A percentile compares a stretch with the other conserved stretches of the same genome.
These are phyloP conservation scores for Idaea straminata DNA, from an alignment of 2,888 invertebrate genomes.

Conservation along the genomic window DNA sequence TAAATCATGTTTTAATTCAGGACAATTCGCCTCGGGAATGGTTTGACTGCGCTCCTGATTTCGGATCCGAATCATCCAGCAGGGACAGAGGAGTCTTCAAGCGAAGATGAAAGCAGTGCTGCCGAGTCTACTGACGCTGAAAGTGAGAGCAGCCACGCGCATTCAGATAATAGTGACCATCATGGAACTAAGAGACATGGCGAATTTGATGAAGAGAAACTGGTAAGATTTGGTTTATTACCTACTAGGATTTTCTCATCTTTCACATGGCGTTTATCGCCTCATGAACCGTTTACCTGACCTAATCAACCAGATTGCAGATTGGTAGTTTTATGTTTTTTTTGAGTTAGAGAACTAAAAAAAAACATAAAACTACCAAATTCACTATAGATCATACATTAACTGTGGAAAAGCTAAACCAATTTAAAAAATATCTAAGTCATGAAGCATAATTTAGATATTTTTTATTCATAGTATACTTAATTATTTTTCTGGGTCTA, in stretches of 20 bases:
- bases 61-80: constrained; percentile 78
- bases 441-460: no score
- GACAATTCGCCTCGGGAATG: constrained; percentile 80
- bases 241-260: not conserved
- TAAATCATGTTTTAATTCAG: constrained; percentile 21
- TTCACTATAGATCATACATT: no score
- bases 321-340: no score
- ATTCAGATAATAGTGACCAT: constrained; percentile 60
- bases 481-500: no score
- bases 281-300: not conserved
- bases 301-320: no score
- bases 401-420: no score
- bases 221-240: constrained; percentile 48
- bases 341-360: no score
- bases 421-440: no score
- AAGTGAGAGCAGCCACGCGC: constrained; percentile 59
- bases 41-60: constrained; percentile 85
- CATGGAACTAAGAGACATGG: constrained; percentile 50
- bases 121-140: constrained; percentile 62
- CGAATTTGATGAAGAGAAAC: constrained; percentile 70
- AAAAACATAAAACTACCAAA: no score
- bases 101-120: constrained; percentile 55
- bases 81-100: constrained; percentile 40
- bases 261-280: not conserved
- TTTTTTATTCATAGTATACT: no score